A percentile compares a stretch with the other conserved stretches of the same genome.
These are phyloP conservation scores for Lucilia cuprina DNA, from an alignment of 1,140 invertebrate genomes.

Conservation along the genomic window DNA sequence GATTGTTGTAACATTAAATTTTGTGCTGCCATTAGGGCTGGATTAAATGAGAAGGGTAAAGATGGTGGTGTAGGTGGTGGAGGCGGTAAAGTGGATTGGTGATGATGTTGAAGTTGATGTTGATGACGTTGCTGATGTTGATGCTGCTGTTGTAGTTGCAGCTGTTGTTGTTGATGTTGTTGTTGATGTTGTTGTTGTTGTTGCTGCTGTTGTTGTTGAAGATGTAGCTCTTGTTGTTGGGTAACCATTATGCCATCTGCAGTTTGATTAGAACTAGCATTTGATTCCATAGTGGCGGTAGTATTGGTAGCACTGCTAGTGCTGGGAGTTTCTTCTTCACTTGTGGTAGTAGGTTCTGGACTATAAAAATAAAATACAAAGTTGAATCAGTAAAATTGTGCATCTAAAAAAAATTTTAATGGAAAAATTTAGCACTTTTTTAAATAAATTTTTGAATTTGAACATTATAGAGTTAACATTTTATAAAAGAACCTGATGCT, in stretches of 20 bases:
- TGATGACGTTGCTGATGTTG: constrained; percentile 43
- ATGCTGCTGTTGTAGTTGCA: constrained; percentile 40
- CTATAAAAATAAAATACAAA: neutral
- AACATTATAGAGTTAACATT: too few relatives aligned
- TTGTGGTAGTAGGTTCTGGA: neutral
- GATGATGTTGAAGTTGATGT: neutral
- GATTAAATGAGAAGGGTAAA: constrained; percentile 59
- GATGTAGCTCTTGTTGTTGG: neutral
- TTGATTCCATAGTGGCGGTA: neutral
- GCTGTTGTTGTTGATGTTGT: constrained; percentile 42
- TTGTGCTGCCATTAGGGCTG: constrained; percentile 52
- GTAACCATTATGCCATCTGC: too few relatives aligned
- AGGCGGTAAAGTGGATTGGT: constrained; percentile 50
- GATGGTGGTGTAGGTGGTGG: constrained; percentile 61
- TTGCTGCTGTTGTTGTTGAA: neutral
- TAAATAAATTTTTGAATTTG: too few relatives aligned
- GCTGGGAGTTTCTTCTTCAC: neutral
- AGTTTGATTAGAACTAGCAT: neutral
- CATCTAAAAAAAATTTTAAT: too few relatives aligned
- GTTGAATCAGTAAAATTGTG: too few relatives aligned
- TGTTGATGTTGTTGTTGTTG: constrained; percentile 31
- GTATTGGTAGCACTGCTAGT: neutral
- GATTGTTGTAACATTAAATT: constrained; percentile 46
- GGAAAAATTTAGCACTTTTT: too few relatives aligned
- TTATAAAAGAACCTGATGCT: too few relatives aligned